These are phyloP conservation scores for Anguilla anguilla DNA, from an alignment of 2,797 vertebrate genomes.

Conservation along the genomic window DNA sequence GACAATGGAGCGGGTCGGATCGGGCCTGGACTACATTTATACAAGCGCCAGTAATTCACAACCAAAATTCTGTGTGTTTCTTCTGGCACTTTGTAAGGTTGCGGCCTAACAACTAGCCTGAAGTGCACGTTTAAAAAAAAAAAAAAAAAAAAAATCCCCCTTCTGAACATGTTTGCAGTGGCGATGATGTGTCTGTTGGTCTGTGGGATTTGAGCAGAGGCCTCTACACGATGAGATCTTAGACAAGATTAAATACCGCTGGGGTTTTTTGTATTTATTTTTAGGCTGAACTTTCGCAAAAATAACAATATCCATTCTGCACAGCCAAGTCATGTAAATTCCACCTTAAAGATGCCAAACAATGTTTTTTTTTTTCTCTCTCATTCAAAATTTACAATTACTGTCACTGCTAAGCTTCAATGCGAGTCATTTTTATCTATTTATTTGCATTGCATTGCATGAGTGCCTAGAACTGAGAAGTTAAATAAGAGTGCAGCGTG, in stretches of 20 bases:
- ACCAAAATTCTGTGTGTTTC: not conserved
- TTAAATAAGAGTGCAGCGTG: not conserved
- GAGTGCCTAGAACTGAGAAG: not conserved
- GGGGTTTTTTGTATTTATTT: too few relatives aligned
- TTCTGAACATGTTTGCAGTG: not conserved
- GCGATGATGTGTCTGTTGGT: not conserved
- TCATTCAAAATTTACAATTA: too few relatives aligned
- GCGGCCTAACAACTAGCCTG: not conserved
- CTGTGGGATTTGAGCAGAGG: not conserved
- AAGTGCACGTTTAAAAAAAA: too few relatives aligned
- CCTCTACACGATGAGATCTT: not conserved
- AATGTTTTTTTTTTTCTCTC: too few relatives aligned
- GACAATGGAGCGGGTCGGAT: not conserved
- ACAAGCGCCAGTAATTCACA: not conserved
- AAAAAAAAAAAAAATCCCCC: not conserved
- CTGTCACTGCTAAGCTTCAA: too few relatives aligned
- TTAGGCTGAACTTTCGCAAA: too few relatives aligned
- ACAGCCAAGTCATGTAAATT: too few relatives aligned
- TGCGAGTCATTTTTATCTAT: too few relatives aligned
- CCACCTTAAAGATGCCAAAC: too few relatives aligned
- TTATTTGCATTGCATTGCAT: too few relatives aligned
- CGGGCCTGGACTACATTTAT: not conserved
- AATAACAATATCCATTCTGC: too few relatives aligned
- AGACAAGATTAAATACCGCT: not conserved
- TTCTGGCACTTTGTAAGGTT: not conserved